These are phyloP conservation scores for Ophion costatus DNA, from an alignment of 2,888 invertebrate genomes.

Conservation along the genomic window DNA sequence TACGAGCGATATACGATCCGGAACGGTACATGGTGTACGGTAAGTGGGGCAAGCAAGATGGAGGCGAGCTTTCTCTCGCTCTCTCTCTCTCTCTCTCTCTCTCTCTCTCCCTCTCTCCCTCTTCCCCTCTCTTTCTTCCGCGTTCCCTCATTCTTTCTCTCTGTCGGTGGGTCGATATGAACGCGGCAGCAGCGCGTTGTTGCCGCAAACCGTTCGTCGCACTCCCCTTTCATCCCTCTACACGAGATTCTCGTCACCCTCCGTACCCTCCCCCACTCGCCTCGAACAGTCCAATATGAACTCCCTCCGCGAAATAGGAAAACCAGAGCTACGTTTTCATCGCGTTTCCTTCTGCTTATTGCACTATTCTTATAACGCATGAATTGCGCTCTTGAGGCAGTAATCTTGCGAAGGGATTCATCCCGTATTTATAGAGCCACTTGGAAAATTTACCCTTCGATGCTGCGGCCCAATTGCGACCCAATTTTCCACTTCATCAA, in stretches of 20 bases:
- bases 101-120: slow-evolving; percentile 53
- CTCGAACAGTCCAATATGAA: slow-evolving; percentile 37
- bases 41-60: slow-evolving; percentile 80
- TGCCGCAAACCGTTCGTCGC: slow-evolving; percentile 69
- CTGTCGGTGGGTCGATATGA: slow-evolving; percentile 78
- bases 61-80: slow-evolving; percentile 70
- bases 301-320: slow-evolving; percentile 26
- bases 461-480: background rate
- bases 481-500: background rate
- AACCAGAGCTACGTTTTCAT: slow-evolving; percentile 10
- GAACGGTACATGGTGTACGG: slow-evolving; percentile 60
- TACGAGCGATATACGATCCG: slow-evolving; percentile 28
- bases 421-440: background rate
- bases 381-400: background rate
- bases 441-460: background rate
- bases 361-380: slow-evolving; percentile 4
- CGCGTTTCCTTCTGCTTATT: slow-evolving; percentile 10
- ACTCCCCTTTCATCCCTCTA: slow-evolving; percentile 56
- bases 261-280: slow-evolving; percentile 32
- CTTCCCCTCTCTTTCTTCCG: slow-evolving; percentile 15
- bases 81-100: slow-evolving; percentile 49
- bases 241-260: slow-evolving; percentile 38
- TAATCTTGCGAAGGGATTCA: background rate
- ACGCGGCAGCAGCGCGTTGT: slow-evolving; percentile 78
- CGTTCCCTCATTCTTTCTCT: slow-evolving; percentile 17